Evolutionary conservation across 2,113 vertebrate genomes (phyloP), one percentile per base, ranked within the genome.

Genomic region (Variabilichromis moorii): DNA sequence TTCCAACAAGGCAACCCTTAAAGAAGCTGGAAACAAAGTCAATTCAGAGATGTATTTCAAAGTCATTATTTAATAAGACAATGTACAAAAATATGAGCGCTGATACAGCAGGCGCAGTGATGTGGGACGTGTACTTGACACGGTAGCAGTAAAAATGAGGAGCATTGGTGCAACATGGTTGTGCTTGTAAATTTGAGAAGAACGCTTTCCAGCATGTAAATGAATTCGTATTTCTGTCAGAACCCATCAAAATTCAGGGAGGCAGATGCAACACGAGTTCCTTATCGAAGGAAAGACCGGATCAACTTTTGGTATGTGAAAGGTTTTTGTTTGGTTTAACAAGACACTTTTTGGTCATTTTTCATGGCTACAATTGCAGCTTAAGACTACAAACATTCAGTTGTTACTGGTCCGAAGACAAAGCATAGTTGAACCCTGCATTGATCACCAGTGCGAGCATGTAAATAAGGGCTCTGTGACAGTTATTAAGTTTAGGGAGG

Each of bases 11-110:
- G 7, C 2, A 35, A 40, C 76, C 51, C 3, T 33, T 9, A 90
- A 83, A 66, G 54, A 78, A 78, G 12, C 61, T 76, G 76, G 3
- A 82, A 66, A 91, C 37, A 86, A 80, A 89, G 6, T 61, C 71
- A 83, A 17, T 24, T 84, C 85, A 84, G 37, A 82, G 35, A 53
- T 87, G 86, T 86, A 89, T 93, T 94, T 95, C 88, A 93, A 94
- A 95, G 88, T 94, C 92, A 92, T 95, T 86, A 87, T 96, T 96
- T 95, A 95, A 93, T 96, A 94, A 95, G 94, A 95, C 94, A 95
- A 95, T 93, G 92, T 96, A 96, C 95, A 97, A 96, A 96, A 96
- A 94, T 92, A 93, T 86, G 89, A 88, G 89, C 87, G 82, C 93
- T 92, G 91, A 87, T 91, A 93, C 88, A 93, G 86, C 87, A 91